phyloP scores from a whole-genome alignment of 2,797 vertebrate genomes.

The Lagocephalus sceleratus region DNA sequence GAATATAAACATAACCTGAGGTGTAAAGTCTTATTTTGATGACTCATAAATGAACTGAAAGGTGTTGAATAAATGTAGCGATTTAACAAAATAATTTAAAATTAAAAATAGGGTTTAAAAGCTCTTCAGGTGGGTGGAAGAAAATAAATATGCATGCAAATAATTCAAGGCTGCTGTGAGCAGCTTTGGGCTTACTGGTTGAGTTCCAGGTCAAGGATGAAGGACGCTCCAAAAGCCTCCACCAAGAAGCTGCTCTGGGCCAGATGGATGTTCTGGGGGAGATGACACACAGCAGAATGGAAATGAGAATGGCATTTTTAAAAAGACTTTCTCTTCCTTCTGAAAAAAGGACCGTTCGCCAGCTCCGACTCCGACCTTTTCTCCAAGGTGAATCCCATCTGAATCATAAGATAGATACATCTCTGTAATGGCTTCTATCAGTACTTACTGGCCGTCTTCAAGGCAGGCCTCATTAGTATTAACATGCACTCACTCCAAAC shows the following conservation, averaged over 20 bases:
- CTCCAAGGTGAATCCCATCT: slow-evolving; percentile 39
- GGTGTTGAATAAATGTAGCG: neutral
- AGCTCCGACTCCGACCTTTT: slow-evolving; percentile 20
- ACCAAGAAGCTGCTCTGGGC: slow-evolving; percentile 89
- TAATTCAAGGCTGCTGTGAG: neutral
- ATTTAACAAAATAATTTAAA: neutral
- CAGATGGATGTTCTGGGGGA: slow-evolving; percentile 83
- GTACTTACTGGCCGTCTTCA: slow-evolving; percentile 20
- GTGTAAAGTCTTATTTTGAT: too few species aligned
- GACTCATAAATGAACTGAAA: neutral
- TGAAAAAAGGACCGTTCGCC: neutral
- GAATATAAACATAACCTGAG: too few species aligned
- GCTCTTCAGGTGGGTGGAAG: neutral
- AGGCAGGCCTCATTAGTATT: slow-evolving; percentile 32
- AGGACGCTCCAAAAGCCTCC: slow-evolving; percentile 81
- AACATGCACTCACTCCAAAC: slow-evolving; percentile 40
- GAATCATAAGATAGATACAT: slow-evolving; percentile 8
- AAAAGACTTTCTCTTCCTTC: neutral
- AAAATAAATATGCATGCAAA: neutral
- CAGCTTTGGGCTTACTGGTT: slow-evolving; percentile 85
- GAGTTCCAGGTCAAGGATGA: slow-evolving; percentile 89
- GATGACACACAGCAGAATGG: neutral
- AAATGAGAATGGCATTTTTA: neutral
- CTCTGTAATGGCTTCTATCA: slow-evolving; percentile 25
- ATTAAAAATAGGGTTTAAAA: neutral